A percentile compares a stretch with the other conserved stretches of the same genome.
These are phyloP conservation scores for Phylloscopus whistleri DNA, from an alignment of 2,113 vertebrate species.

Conservation along the genomic window DNA sequence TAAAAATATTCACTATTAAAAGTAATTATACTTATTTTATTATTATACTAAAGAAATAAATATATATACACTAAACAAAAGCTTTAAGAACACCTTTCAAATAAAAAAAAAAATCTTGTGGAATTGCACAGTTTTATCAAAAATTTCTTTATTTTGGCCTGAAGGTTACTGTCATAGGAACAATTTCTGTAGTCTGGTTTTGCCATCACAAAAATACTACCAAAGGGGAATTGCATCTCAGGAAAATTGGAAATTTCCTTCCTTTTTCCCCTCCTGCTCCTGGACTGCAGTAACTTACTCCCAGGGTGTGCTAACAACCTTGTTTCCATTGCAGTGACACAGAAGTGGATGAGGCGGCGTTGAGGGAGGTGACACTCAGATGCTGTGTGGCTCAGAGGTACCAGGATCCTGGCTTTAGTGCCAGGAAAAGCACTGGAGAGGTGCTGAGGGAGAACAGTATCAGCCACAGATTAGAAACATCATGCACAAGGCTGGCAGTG, in stretches of 20 bases:
- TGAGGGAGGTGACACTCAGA: not conserved
- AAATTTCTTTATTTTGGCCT: not conserved
- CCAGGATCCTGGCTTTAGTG: not conserved
- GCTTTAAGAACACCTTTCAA: not conserved
- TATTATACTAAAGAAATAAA: not conserved
- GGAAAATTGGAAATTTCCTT: not conserved
- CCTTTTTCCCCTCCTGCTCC: not conserved
- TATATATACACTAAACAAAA: not conserved
- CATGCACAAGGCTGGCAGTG: not conserved
- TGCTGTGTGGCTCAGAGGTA: not conserved
- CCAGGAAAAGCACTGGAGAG: not conserved
- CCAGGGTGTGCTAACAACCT: not conserved
- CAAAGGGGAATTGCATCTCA: not conserved
- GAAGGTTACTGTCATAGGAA: not conserved
- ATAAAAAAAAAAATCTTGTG: not conserved
- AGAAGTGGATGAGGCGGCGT: rapidly evolving
- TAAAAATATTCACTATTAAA: not conserved
- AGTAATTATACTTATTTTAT: not conserved
- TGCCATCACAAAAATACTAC: not conserved
- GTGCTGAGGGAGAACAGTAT: not conserved
- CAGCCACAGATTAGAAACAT: not conserved
- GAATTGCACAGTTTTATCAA: not conserved
- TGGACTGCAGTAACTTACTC: not conserved
- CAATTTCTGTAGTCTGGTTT: not conserved
- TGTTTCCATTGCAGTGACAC: rapidly evolving